phyloP scores from a whole-genome alignment of 2,113 vertebrate genomes.

The Vireo altiloquus region DNA sequence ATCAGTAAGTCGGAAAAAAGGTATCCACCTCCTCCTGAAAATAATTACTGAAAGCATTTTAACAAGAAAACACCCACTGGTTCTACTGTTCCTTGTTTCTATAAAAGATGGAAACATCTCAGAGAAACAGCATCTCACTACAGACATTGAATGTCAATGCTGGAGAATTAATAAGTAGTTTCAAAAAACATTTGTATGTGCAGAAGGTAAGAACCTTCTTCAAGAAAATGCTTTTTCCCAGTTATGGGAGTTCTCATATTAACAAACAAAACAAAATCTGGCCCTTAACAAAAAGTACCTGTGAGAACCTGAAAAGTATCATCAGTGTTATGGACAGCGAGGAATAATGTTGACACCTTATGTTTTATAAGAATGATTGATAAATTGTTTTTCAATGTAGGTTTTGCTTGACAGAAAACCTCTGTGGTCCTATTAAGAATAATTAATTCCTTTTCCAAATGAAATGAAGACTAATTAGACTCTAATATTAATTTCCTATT shows the following conservation, averaged over 20 bases:
- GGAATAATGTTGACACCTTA: background rate
- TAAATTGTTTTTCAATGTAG: background rate
- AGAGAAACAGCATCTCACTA: background rate
- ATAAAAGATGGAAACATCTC: background rate
- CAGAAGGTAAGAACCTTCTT: background rate
- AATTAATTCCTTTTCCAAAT: background rate
- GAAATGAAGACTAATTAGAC: background rate
- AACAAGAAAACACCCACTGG: background rate
- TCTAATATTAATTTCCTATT: background rate
- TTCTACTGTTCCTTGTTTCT: background rate
- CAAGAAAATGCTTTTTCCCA: background rate
- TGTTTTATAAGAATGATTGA: background rate
- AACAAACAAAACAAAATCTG: background rate
- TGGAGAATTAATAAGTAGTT: background rate
- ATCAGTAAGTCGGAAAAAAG: background rate
- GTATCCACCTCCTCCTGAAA: background rate
- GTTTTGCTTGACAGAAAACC: background rate
- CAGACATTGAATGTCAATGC: background rate
- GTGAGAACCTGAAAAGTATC: background rate
- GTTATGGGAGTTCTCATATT: background rate
- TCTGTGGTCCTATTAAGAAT: background rate
- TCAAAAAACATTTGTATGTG: background rate
- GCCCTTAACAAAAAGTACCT: background rate
- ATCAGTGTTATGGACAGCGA: background rate
- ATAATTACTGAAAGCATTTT: background rate